These are phyloP conservation scores for Hippoglossus stenolepis DNA, from an alignment of 2,113 vertebrate species.

Conservation along the genomic window DNA sequence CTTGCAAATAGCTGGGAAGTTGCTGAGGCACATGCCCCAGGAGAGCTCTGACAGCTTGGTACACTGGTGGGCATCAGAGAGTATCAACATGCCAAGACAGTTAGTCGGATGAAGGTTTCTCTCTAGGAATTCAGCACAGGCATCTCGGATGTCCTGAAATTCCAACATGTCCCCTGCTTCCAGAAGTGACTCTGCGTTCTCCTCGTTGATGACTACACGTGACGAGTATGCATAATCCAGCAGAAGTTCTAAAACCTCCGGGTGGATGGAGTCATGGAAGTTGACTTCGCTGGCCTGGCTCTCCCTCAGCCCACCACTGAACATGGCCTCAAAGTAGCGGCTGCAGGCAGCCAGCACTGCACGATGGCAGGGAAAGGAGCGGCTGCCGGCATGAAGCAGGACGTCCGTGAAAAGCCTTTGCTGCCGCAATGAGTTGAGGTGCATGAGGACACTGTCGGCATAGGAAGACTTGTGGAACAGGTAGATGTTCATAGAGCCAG, in stretches of 20 bases:
- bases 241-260: slow-evolving; percentile 87
- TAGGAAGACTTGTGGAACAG: slow-evolving; percentile 87
- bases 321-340: slow-evolving; percentile 90
- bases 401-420: slow-evolving; percentile 87
- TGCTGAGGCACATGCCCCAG: slow-evolving; percentile 88
- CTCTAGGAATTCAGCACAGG: slow-evolving; percentile 87
- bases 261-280: slow-evolving; percentile 87
- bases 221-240: slow-evolving; percentile 88
- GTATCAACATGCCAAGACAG: slow-evolving; percentile 87
- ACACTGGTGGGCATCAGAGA: slow-evolving; percentile 87
- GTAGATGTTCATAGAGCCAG: slow-evolving; percentile 84
- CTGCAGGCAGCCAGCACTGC: slow-evolving; percentile 88
- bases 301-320: slow-evolving; percentile 86
- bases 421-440: slow-evolving; percentile 86
- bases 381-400: slow-evolving; percentile 84
- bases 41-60: slow-evolving; percentile 86
- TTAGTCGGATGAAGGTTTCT: slow-evolving; percentile 87
- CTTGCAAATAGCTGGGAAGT: slow-evolving; percentile 87
- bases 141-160: slow-evolving; percentile 89
- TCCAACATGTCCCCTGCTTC: slow-evolving; percentile 90
- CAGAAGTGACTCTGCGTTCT: slow-evolving; percentile 87
- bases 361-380: slow-evolving; percentile 86
- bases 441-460: slow-evolving; percentile 84
- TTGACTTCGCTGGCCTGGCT: slow-evolving; percentile 86
- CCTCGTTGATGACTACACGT: slow-evolving; percentile 87